Evolutionary conservation across 2,888 invertebrate genomes (phyloP).

Genomic region (Anthophora plumipes): DNA sequence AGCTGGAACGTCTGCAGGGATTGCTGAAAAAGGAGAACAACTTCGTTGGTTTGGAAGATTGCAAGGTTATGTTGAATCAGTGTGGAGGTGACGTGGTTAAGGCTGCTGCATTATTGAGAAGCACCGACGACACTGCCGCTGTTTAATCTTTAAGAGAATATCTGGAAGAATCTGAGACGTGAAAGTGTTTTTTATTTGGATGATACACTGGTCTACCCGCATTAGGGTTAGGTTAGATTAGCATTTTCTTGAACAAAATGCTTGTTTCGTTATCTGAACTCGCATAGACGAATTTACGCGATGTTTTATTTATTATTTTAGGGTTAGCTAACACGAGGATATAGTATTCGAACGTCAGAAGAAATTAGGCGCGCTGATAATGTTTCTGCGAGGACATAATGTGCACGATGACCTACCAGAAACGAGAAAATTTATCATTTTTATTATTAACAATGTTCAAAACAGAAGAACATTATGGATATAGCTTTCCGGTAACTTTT

Average conservation of each 20-base stretch:
- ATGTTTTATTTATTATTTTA: constrained; percentile 69
- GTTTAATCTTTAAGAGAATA: constrained; percentile 70
- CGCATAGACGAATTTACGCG: constrained; percentile 35
- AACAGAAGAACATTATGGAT: not conserved
- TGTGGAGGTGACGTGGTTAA: constrained; percentile 83
- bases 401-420: constrained; percentile 2
- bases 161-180: not conserved
- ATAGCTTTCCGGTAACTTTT: not conserved
- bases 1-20: constrained; percentile 89
- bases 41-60: constrained; percentile 81
- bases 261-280: constrained; percentile 3
- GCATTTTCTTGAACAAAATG: constrained; percentile 23
- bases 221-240: constrained; percentile 1
- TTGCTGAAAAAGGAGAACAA: constrained; percentile 81
- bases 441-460: not conserved
- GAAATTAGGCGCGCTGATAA: constrained; percentile 4
- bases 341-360: constrained; percentile 40
- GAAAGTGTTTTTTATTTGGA: not conserved
- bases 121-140: constrained; percentile 81
- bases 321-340: constrained; percentile 36
- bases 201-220: not conserved
- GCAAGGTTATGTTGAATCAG: constrained; percentile 81
- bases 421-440: not conserved
- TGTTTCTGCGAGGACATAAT: constrained; percentile 3
- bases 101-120: constrained; percentile 81